A percentile compares a stretch with the other conserved stretches of the same genome.
Evolutionary conservation across 2,113 vertebrate species (phyloP).

Genomic region (Sorex fumeus): DNA sequence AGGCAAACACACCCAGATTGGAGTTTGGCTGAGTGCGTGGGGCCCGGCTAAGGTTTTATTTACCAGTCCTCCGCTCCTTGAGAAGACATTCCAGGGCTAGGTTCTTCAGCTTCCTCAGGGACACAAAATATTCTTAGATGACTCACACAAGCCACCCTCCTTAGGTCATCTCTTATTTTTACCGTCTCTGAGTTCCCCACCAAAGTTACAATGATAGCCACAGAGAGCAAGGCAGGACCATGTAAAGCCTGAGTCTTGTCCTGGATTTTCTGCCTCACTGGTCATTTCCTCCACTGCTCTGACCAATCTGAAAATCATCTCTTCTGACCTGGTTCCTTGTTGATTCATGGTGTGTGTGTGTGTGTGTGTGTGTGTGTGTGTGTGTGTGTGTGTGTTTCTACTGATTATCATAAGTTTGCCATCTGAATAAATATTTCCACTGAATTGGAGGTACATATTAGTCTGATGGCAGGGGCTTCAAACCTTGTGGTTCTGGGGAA

Average conservation of each 20-base stretch:
- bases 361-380: background rate
- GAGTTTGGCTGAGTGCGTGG: background rate
- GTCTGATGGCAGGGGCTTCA: too few species aligned
- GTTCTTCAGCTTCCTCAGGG: slow-evolving; percentile 14
- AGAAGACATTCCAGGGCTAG: slow-evolving; percentile 48
- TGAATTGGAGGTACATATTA: slow-evolving; percentile 11
- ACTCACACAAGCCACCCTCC: slow-evolving; percentile 16
- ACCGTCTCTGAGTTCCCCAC: background rate
- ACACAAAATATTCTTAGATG: slow-evolving; percentile 32
- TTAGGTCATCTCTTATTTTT: slow-evolving; percentile 71
- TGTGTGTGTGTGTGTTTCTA: slow-evolving; percentile 40
- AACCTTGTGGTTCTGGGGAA: background rate
- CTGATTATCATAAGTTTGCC: slow-evolving; percentile 27
- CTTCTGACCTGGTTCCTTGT: slow-evolving; percentile 28
- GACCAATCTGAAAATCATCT: background rate
- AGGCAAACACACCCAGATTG: background rate
- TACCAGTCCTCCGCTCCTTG: background rate
- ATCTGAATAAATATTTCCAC: slow-evolving; percentile 40
- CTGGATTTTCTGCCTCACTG: slow-evolving; percentile 33
- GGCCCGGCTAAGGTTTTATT: slow-evolving; percentile 56
- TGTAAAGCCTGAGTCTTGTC: background rate
- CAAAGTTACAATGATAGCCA: background rate
- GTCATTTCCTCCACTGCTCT: background rate
- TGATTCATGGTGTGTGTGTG: slow-evolving; percentile 26
- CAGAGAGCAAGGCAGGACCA: rapidly evolving